These are phyloP conservation scores for Troides oblongomaculatus DNA, from an alignment of 2,888 invertebrate genomes.

Conservation along the genomic window DNA sequence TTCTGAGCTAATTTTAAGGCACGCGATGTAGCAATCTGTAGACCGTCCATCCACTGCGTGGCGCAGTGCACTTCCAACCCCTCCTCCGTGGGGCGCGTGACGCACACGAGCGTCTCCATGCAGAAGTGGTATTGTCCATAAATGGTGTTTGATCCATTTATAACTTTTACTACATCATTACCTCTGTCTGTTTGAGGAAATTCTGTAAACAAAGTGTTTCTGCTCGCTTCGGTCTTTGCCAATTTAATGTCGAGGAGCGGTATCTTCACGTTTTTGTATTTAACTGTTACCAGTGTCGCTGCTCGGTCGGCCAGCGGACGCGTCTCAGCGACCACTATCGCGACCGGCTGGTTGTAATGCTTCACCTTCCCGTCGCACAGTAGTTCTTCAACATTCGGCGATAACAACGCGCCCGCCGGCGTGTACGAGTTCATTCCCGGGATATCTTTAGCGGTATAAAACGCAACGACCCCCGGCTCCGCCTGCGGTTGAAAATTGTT, in stretches of 20 bases:
- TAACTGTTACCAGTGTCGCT: slow-evolving; percentile 76
- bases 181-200: slow-evolving; percentile 49
- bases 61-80: slow-evolving; percentile 82
- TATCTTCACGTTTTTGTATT: slow-evolving; percentile 62
- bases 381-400: slow-evolving; percentile 63
- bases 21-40: slow-evolving; percentile 76
- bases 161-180: slow-evolving; percentile 57
- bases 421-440: slow-evolving; percentile 83
- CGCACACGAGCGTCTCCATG: slow-evolving; percentile 84
- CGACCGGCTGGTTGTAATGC: slow-evolving; percentile 55
- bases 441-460: slow-evolving; percentile 82
- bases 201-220: slow-evolving; percentile 35
- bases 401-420: slow-evolving; percentile 39
- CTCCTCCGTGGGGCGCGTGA: slow-evolving; percentile 84
- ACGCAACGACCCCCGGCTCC: slow-evolving; percentile 81
- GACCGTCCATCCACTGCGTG: slow-evolving; percentile 80
- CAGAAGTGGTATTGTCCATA: slow-evolving; percentile 85
- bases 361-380: slow-evolving; percentile 46
- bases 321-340: slow-evolving; percentile 78
- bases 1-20: slow-evolving; percentile 78
- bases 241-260: slow-evolving; percentile 49
- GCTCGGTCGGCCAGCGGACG: slow-evolving; percentile 77
- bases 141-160: slow-evolving; percentile 72
- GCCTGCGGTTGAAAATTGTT: slow-evolving; percentile 59
- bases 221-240: slow-evolving; percentile 42